Conservation (phyloP, 2,113 vertebrate genomes). For the Oncorhynchus clarkii region DNA sequence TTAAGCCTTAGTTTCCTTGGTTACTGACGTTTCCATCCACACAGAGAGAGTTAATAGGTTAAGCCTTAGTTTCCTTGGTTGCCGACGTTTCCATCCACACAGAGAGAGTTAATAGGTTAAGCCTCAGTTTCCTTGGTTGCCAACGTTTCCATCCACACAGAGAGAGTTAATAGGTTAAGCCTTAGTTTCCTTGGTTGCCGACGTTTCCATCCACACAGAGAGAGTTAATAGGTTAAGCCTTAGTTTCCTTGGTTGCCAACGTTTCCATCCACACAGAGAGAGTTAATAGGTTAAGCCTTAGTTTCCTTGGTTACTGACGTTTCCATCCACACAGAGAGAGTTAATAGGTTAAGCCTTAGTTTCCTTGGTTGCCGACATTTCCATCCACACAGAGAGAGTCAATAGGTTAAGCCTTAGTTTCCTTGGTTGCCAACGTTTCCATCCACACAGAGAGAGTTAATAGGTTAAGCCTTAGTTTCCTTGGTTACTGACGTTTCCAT, state of each 20-base stretch:
- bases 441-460: too few relatives aligned
- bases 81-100: neutral
- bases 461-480: neutral
- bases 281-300: too few relatives aligned
- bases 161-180: too few relatives aligned
- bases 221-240: too few relatives aligned
- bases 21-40: neutral
- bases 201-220: neutral
- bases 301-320: neutral
- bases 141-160: neutral
- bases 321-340: neutral
- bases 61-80: neutral
- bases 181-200: neutral
- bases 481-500: neutral
- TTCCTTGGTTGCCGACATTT: neutral
- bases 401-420: neutral
- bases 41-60: neutral
- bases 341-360: too few relatives aligned
- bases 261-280: neutral
- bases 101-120: neutral
- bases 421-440: too few relatives aligned
- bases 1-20: neutral
- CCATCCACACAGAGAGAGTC: neutral
- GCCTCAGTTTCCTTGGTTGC: neutral
- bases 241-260: neutral